phyloP scores from a whole-genome alignment of 2,888 invertebrate species.

The Aphidoletes aphidimyza region DNA sequence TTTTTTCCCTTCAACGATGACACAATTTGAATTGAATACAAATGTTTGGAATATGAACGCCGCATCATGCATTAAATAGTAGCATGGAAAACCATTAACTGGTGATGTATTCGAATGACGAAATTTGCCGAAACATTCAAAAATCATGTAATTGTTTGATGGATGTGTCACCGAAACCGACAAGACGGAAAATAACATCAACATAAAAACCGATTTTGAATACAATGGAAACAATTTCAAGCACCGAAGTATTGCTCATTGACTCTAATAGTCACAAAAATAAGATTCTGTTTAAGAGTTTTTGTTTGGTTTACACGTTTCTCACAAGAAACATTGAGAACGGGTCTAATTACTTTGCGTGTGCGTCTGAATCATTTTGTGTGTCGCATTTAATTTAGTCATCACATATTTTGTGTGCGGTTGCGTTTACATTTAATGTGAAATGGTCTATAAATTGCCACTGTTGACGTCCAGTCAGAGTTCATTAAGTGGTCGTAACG shows the following conservation, averaged over 20 bases:
- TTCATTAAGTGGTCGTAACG: neutral
- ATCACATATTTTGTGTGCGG: constrained; percentile 3
- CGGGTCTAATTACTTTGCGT: neutral
- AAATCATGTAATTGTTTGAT: constrained; percentile 16
- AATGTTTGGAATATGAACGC: neutral
- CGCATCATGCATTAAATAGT: neutral
- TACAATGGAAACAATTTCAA: too few species aligned
- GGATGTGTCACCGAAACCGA: neutral
- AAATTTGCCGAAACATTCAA: neutral
- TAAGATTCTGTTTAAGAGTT: neutral
- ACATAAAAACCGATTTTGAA: too few species aligned
- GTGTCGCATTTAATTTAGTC: neutral
- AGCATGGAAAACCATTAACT: neutral
- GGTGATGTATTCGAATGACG: neutral
- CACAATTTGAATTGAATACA: constrained; percentile 1
- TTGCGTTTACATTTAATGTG: constrained; percentile 6
- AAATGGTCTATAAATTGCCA: constrained; percentile 2
- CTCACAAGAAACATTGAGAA: neutral
- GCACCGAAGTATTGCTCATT: neutral
- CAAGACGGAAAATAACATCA: neutral
- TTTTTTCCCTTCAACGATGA: too few species aligned
- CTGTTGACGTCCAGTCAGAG: neutral
- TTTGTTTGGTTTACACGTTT: constrained; percentile 8
- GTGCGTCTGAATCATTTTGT: neutral
- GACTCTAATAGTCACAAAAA: neutral